Evolutionary conservation across 2,888 invertebrate species (phyloP).

Genomic region (Carterocephalus palaemon): DNA sequence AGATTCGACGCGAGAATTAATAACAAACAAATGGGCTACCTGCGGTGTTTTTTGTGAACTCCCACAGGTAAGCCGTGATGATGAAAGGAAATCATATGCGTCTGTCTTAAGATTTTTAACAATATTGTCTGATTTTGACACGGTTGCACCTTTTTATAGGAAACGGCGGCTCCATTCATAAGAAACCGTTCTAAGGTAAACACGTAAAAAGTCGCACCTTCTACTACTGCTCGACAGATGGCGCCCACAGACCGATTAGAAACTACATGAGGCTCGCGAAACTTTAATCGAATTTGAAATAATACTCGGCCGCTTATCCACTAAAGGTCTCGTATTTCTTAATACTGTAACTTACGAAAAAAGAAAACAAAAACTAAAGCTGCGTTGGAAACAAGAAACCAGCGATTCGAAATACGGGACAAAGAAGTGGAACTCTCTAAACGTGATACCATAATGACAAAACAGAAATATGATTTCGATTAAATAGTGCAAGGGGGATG

Average conservation of each 20-base stretch:
- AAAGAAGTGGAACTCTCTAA: constrained; percentile 74
- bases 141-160: constrained; percentile 70
- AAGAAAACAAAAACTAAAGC: constrained; percentile 55
- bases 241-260: constrained; percentile 38
- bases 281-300: constrained; percentile 33
- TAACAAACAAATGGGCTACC: constrained; percentile 80
- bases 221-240: constrained; percentile 65
- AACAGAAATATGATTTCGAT: constrained; percentile 80
- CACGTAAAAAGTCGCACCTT: constrained; percentile 47
- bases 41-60: constrained; percentile 75
- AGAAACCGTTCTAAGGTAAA: constrained; percentile 48
- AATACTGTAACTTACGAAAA: constrained; percentile 56
- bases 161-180: constrained; percentile 63
- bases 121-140: constrained; percentile 72
- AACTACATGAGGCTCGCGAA: constrained; percentile 29
- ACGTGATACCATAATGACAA: constrained; percentile 78
- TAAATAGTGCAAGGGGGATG: constrained; percentile 64
- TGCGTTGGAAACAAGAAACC: constrained; percentile 75
- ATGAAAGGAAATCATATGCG: constrained; percentile 72
- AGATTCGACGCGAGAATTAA: constrained; percentile 77
- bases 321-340: constrained; percentile 54
- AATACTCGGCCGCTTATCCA: constrained; percentile 34
- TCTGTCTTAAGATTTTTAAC: constrained; percentile 73
- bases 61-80: constrained; percentile 71
- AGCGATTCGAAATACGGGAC: constrained; percentile 65